Conservation (phyloP, 2,797 vertebrate species). For the Molossus alvarezi region DNA sequence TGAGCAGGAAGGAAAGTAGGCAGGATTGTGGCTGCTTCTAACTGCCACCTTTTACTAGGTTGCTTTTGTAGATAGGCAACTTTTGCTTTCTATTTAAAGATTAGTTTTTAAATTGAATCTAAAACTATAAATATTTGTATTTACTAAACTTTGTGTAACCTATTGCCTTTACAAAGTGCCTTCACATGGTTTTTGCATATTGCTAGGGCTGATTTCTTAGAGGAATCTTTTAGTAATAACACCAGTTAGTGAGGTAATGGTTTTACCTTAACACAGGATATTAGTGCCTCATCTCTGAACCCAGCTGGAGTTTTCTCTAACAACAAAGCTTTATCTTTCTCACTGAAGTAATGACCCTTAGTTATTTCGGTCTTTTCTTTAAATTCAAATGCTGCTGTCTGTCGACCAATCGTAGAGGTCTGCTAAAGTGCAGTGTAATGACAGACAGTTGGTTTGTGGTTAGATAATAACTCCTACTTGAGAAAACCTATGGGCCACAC, state of each 20-base stretch:
- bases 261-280: not conserved
- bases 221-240: slow-evolving; percentile 36
- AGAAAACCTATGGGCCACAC: slow-evolving; percentile 59
- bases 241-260: not conserved
- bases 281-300: slow-evolving; percentile 36
- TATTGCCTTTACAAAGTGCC: slow-evolving; percentile 57
- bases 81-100: slow-evolving; percentile 44
- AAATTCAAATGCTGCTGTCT: slow-evolving; percentile 70
- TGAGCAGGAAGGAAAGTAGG: not conserved
- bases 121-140: slow-evolving; percentile 25
- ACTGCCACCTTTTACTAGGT: not conserved
- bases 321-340: slow-evolving; percentile 65
- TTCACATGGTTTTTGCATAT: not conserved
- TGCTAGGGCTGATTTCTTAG: slow-evolving; percentile 32
- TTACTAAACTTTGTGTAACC: slow-evolving; percentile 28
- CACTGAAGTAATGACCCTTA: not conserved
- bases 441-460: slow-evolving; percentile 78
- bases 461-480: slow-evolving; percentile 63
- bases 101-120: not conserved
- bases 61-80: not conserved
- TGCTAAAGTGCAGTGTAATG: slow-evolving; percentile 25
- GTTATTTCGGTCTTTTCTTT: slow-evolving; percentile 40
- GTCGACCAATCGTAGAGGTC: slow-evolving; percentile 60
- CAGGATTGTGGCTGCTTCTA: not conserved
- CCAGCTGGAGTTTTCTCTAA: not conserved